Base-by-base conservation (phyloP, 2,113 vertebrate species). In the Taurulus bubalis region DNA sequence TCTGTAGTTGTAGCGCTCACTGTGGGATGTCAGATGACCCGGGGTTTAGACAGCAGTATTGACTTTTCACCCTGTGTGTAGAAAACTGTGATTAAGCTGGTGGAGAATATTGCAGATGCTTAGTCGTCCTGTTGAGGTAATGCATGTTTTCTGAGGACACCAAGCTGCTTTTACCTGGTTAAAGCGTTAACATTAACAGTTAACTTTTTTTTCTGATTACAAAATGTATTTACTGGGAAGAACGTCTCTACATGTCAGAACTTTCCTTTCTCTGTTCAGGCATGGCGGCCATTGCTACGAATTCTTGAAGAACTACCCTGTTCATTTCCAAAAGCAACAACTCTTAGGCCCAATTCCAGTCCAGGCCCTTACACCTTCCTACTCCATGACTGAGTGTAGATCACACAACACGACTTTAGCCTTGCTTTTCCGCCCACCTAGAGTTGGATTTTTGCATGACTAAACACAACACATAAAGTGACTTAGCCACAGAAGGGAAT, bases 1-100 rank as follows among this genome's bases (percentile, higher is more conserved):
- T 11, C 90, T 92, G 76, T 97, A 96, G 26, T 80, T 92, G 40
- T 8, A 89, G 75, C 80, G 85, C n/a, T 84, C 87, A 69, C 94
- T 94, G 80, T 62, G 77, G 60, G 66, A 60, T 51, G 26, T 26
- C 55, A 71, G 75, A 73, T 42, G 47, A 86, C 76, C 70, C 2
- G 1, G 4, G 60, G 51, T 78, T 70, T 28, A 30, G 16, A 74
- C 8, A 32, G 45, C 3, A 22, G 16, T 68, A 28, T 26, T 51
- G 65, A 28, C 20, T 64, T 47, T 49, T 65, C 53, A 75, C 51
- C 30, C 8, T 24, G 38, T 73, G 14, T 38, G 30, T 11, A 53
- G 30, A 34, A 36, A 36, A 59, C 40, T 71, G 32, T 65, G 30
- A 34, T 71, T 84, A 58, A 65, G 28, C 8, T 28, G 51, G 63